Conservation (phyloP, 2,888 invertebrate genomes). For the Tetrapedia diversipes region DNA sequence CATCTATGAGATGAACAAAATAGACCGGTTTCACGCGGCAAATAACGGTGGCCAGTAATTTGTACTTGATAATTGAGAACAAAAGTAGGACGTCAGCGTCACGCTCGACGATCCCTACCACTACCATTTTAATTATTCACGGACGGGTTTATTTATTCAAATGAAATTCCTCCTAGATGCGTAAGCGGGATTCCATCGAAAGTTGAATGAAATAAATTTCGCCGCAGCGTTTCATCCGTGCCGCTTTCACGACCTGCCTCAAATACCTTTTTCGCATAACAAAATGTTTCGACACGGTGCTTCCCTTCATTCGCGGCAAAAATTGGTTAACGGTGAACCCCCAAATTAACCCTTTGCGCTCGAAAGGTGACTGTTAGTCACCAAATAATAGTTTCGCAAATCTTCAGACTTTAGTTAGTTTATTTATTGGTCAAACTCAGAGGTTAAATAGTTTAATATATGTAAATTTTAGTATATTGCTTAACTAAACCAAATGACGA, state of each 20-base stretch:
- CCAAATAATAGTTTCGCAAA: no score
- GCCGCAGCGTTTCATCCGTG: background rate
- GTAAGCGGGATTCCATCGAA: conserved; percentile 22
- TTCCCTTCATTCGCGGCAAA: background rate
- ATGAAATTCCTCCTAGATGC: conserved; percentile 44
- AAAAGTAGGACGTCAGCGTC: conserved; percentile 64
- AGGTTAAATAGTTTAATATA: no score
- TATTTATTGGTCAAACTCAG: no score
- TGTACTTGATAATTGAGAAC: conserved; percentile 46
- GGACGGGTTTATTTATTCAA: conserved; percentile 54
- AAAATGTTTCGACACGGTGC: background rate
- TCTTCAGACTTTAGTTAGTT: no score
- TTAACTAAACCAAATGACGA: no score
- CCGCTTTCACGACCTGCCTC: conserved; percentile 34
- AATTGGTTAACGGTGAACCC: no score
- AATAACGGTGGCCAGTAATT: conserved; percentile 28
- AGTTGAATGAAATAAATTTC: conserved; percentile 40
- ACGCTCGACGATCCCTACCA: conserved; percentile 53
- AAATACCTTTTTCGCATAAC: background rate
- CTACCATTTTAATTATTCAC: conserved; percentile 53
- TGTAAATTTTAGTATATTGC: no score
- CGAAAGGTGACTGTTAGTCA: no score
- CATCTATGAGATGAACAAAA: conserved; percentile 23
- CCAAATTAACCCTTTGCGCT: no score
- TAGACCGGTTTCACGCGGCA: conserved; percentile 15